Evolutionary conservation across 2,797 vertebrate genomes (phyloP), one percentile per base, ranked within the genome.

Genomic region (Danio choprae): DNA sequence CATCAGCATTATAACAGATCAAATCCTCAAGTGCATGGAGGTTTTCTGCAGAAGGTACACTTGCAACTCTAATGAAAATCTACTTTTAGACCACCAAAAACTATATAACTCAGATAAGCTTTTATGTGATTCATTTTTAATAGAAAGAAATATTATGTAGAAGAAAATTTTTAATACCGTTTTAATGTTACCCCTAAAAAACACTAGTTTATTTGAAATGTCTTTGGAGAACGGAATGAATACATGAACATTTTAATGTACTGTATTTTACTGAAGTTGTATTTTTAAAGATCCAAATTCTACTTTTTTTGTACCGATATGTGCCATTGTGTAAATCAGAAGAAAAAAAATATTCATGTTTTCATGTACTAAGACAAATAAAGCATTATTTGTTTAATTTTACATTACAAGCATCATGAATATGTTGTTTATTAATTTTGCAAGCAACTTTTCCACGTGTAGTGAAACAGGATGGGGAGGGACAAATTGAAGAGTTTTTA

Each of bases 201-300:
- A 51, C 44, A 13, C 15, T 13, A 50, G 4, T 58, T 74, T 62
- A 48, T 41, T 22, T 38, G 68, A 53, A 70, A 13, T 60, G 44
- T 56, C 36, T 43, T 63, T 62, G 15, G 38, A 56, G n/a, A 72
- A 43, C 20, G n/a, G 13, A 70, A 51, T 78, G 13, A 7, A 22
- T 43, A 9, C 29, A 50, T 59, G 15, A 20, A 40, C 20, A 20
- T 72, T 56, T 63, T 64, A 73, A 79, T 53, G 46, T 67, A 38
- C 63, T 68, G 74, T 72, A 79, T 79, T 73, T 73, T 79, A 72
- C 40, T 38, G 8, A 41, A 46, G 50, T 64, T 64, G 38, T 56
- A 44, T 73, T 79, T 76, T 79, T 72, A 64, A 72, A 64, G 5
- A 40, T 48, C 16, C 7, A 10, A n/a, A 6, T 29, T 29, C 15